phyloP scores from a whole-genome alignment of 2,113 vertebrate species.

The Smithornis capensis region DNA sequence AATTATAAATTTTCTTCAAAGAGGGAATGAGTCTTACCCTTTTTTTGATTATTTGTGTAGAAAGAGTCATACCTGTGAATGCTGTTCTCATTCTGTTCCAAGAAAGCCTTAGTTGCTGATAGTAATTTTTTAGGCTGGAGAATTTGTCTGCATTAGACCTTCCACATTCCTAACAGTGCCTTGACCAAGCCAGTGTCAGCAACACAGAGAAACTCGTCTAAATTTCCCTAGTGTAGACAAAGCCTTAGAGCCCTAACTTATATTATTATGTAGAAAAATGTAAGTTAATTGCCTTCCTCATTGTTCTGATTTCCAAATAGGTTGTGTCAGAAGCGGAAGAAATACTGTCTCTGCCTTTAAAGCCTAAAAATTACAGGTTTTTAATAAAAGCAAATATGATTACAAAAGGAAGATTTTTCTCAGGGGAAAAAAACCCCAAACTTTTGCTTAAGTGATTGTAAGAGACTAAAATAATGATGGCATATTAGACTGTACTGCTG shows the following conservation, averaged over 20 bases:
- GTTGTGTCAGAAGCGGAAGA: background rate
- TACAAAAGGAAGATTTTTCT: background rate
- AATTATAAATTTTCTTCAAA: background rate
- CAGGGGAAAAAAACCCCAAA: background rate
- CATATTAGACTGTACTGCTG: background rate
- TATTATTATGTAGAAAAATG: constrained; percentile 58
- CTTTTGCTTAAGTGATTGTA: background rate
- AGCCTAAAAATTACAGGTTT: background rate
- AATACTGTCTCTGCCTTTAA: background rate
- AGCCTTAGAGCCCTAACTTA: constrained; percentile 44
- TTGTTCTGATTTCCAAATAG: constrained; percentile 34
- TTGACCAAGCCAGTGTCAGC: constrained; percentile 1
- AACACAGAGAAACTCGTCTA: background rate
- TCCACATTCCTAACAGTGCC: background rate
- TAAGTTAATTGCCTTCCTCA: constrained; percentile 46
- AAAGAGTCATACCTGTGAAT: background rate
- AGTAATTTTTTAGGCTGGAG: background rate
- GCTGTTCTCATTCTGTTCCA: background rate
- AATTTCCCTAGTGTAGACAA: constrained; percentile 56
- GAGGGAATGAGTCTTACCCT: background rate
- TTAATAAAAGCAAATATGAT: background rate
- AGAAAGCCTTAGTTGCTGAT: background rate
- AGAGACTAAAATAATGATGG: background rate
- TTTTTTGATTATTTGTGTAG: background rate
- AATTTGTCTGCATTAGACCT: background rate